phyloP scores from a whole-genome alignment of 1,140 invertebrate species.

The Telenomus remus region DNA sequence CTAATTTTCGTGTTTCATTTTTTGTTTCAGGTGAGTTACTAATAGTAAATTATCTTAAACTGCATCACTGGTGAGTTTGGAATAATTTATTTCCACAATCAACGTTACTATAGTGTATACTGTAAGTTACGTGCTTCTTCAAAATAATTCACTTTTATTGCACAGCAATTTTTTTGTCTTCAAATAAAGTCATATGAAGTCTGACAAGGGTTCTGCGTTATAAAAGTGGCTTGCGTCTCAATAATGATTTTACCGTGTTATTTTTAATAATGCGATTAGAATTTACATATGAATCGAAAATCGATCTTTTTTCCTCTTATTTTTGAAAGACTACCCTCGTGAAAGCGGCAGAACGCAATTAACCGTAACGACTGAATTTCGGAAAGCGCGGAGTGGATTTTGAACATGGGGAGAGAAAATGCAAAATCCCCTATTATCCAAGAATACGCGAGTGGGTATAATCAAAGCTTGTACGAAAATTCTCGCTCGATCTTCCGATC shows the following conservation, averaged over 20 bases:
- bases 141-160: too few relatives aligned
- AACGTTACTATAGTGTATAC: too few relatives aligned
- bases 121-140: too few relatives aligned
- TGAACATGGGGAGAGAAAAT: slow-evolving; percentile 45
- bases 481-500: slow-evolving; percentile 67
- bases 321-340: slow-evolving; percentile 15
- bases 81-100: slow-evolving; percentile 31
- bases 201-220: slow-evolving; percentile 2
- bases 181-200: neutral
- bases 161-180: too few relatives aligned
- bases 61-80: slow-evolving; percentile 40
- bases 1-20: slow-evolving; percentile 46
- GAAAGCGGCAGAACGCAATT: slow-evolving; percentile 35
- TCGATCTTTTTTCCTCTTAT: slow-evolving; percentile 21
- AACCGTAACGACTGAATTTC: slow-evolving; percentile 45
- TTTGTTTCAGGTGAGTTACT: slow-evolving; percentile 67
- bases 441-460: slow-evolving; percentile 63
- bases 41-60: slow-evolving; percentile 21
- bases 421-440: slow-evolving; percentile 51
- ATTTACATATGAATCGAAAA: slow-evolving; percentile 39
- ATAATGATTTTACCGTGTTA: neutral
- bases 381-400: slow-evolving; percentile 41
- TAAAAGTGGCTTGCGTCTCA: neutral
- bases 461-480: slow-evolving; percentile 66
- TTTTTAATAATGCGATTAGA: slow-evolving; percentile 2